Evolutionary conservation across 2,888 invertebrate species (phyloP), one percentile per base, ranked within the genome.

Genomic region (Antheraea assamensis): DNA sequence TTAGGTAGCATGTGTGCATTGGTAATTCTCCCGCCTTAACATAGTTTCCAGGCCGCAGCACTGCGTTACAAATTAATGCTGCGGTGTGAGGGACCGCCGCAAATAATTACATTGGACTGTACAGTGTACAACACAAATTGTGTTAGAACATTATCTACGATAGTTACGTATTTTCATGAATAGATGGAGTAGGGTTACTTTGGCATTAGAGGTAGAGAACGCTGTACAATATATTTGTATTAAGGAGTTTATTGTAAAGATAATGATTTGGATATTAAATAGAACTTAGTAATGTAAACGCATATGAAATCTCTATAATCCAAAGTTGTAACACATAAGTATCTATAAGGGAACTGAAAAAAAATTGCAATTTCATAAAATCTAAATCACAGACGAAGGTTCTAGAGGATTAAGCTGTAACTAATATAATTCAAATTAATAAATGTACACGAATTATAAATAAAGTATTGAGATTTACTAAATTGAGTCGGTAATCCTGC

Each of bases 41-140:
- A 68, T 3, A 68, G 35, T 68, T 35, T 1, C 8, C 35, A 24
- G 47, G 49, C 55, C 8, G 71, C 17, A 27, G 27, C 47, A 55
- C 58, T 70, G 58, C 35, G 58, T 31, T 68, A 73, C 76, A 76
- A 74, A 64, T 64, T 64, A 64, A 76, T 73, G 72, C 70, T 61
- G 73, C 73, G 74, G 75, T 27, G 21, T 27, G 42, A 30, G 35
- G 64, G 68, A 70, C 70, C 61, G 66, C 77, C 77, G 71, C 77
- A 77, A 77, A 75, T 75, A 76, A 76, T 76, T 73, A 74, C 74
- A 71, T 52, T n/a, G 64, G 35, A 17, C 64, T 61, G 66, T 49
- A 21, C 27, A 52, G 42, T 35, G 71, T 71, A 71, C 30, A 66
- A 30, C 72, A 75, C 76, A 76, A 78, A 77, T 77, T 76, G 77